Percentiles rank a stretch among this genome's conserved stretches.
Conservation (phyloP, 2,113 vertebrate species). For the Leptosomus discolor region DNA sequence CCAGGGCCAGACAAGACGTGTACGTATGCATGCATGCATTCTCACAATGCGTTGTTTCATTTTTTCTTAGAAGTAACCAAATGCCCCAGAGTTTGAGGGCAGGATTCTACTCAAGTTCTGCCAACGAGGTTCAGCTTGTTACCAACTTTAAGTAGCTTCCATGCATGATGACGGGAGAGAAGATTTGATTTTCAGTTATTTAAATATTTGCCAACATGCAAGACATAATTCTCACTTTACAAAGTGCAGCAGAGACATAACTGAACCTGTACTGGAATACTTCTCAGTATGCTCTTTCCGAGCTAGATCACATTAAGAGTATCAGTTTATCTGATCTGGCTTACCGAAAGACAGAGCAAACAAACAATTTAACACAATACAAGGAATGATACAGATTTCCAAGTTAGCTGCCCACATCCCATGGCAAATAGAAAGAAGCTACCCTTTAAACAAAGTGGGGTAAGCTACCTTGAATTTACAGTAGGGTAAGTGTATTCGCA, state of each 20-base stretch:
- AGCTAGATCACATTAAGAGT: neutral
- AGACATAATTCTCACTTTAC: neutral
- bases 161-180: neutral
- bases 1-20: neutral
- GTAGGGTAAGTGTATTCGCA: neutral
- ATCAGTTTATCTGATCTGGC: neutral
- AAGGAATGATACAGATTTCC: neutral
- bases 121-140: neutral
- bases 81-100: neutral
- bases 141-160: neutral
- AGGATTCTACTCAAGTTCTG: neutral
- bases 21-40: neutral
- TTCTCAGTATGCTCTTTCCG: neutral
- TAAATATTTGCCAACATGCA: neutral
- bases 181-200: neutral
- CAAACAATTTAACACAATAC: neutral
- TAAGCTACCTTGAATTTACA: neutral
- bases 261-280: neutral
- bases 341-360: neutral
- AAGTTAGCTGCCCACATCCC: neutral
- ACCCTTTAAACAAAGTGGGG: neutral
- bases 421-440: neutral
- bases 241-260: neutral
- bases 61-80: neutral
- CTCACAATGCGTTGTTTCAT: neutral